A percentile compares a stretch with the other conserved stretches of the same genome.
Evolutionary conservation across 2,113 vertebrate species (phyloP).

Genomic region (Meleagris gallopavo): DNA sequence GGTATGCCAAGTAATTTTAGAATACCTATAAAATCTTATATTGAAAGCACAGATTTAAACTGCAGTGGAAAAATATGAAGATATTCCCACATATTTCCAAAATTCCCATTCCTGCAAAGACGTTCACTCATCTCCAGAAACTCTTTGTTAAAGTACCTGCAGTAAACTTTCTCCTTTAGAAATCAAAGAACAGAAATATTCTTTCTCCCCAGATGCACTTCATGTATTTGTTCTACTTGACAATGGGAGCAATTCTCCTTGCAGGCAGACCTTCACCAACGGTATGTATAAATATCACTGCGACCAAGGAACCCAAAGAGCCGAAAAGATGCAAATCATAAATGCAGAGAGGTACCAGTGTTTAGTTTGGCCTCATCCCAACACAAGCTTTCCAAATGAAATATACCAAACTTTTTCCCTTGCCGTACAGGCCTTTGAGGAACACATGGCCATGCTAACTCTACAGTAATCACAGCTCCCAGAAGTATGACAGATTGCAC

Average conservation of each 20-base stretch:
- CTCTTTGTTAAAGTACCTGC: neutral
- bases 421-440: neutral
- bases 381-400: constrained; percentile 12
- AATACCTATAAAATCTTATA: neutral
- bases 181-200: neutral
- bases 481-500: neutral
- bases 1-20: neutral
- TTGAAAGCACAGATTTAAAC: neutral
- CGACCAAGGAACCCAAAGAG: neutral
- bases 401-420: neutral
- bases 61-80: neutral
- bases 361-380: constrained; percentile 56
- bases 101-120: neutral
- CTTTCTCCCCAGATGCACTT: neutral
- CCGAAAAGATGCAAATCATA: neutral
- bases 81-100: neutral
- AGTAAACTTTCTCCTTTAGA: neutral
- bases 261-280: neutral
- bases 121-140: neutral
- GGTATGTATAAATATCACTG: neutral
- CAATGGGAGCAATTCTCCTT: neutral
- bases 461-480: neutral
- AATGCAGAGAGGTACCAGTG: neutral
- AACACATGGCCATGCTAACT: neutral
- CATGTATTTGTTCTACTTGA: fast-evolving